Base-by-base conservation (phyloP, 2,888 invertebrate genomes). In the Aspidiotus destructor region DNA sequence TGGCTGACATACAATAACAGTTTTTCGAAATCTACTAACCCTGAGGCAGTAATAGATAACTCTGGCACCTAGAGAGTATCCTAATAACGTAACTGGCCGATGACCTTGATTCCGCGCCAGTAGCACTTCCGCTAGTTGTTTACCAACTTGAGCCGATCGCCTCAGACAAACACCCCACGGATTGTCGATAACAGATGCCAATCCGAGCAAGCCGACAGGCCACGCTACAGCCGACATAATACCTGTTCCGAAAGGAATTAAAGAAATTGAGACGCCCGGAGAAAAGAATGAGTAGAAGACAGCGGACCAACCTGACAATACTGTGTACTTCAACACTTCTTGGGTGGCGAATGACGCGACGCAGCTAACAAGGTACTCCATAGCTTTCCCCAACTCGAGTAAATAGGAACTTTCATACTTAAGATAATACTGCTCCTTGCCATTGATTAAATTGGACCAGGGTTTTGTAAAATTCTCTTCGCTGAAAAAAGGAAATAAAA, bases 91-190 rank as follows among this genome's bases (percentile, higher is more conserved):
- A 41, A 86, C 84, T 3, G 86, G 86, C 52, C 86, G 76, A 73
- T 82, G 81, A 8, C 85, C 85, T 74, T 85, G 84, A 72, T 82
- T 80, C 70, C 84, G 76, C 8, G 80, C 77, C 41, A 85, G 75
- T 44, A 86, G 76, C n/a, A 85, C 82, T 70, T 84, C 82, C 2
- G 86, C 86, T 68, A 86, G 77, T 73, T 84, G 82, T 73, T 81
- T 80, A 8, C 86, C 86, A 17, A 82, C 83, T 75, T 83, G 81
- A 7, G 81, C 80, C 17, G 84, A 79, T 60, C 86, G 76, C 52
- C 82, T 77, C 55, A 84, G 80, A 74, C 85, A 85, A 6, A 85
- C 85, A 69, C 83, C 82, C 85, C 85, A 86, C 0, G 85, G 85
- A 75, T 86, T 86, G 75, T 85, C 85, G 70, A 83, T 79, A 1